These are phyloP conservation scores for Lordiphosa collinella DNA, from an alignment of 1,140 invertebrate genomes.

Conservation along the genomic window DNA sequence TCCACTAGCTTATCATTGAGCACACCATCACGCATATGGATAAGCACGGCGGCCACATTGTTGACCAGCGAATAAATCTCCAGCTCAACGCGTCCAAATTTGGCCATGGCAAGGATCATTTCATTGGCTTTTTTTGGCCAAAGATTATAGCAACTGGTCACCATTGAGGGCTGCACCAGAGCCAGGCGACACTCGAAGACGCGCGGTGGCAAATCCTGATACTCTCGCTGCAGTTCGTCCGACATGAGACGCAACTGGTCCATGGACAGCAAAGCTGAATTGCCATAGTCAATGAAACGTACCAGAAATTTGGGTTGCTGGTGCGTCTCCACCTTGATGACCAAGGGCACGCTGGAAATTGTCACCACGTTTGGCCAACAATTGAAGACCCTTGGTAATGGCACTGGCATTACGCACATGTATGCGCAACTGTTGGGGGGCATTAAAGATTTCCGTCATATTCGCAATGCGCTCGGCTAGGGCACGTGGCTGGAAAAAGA, in stretches of 20 bases:
- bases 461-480: slow-evolving; percentile 33
- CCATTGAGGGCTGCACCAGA: slow-evolving; percentile 84
- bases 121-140: slow-evolving; percentile 83
- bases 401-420: slow-evolving; percentile 14
- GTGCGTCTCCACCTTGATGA: slow-evolving; percentile 45
- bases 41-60: slow-evolving; percentile 84
- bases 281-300: slow-evolving; percentile 91
- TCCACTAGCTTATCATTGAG: slow-evolving; percentile 85
- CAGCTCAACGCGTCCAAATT: slow-evolving; percentile 37
- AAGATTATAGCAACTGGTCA: slow-evolving; percentile 81
- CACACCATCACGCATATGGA: slow-evolving; percentile 77
- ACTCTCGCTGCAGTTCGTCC: slow-evolving; percentile 33
- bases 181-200: slow-evolving; percentile 87
- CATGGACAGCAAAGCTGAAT: slow-evolving; percentile 77
- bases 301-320: slow-evolving; percentile 80
- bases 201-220: slow-evolving; percentile 80
- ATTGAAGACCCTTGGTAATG: slow-evolving; percentile 59
- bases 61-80: slow-evolving; percentile 89
- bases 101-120: slow-evolving; percentile 80
- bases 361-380: slow-evolving; percentile 75
- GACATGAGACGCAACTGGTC: slow-evolving; percentile 46
- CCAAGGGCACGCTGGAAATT: slow-evolving; percentile 45
- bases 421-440: slow-evolving; percentile 15
- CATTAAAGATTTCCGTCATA: slow-evolving; percentile 56
- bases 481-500: slow-evolving; percentile 61